Percentiles rank a stretch among this genome's conserved stretches.
These are phyloP conservation scores for Parus major DNA, from an alignment of 2,113 vertebrate species.

Conservation along the genomic window DNA sequence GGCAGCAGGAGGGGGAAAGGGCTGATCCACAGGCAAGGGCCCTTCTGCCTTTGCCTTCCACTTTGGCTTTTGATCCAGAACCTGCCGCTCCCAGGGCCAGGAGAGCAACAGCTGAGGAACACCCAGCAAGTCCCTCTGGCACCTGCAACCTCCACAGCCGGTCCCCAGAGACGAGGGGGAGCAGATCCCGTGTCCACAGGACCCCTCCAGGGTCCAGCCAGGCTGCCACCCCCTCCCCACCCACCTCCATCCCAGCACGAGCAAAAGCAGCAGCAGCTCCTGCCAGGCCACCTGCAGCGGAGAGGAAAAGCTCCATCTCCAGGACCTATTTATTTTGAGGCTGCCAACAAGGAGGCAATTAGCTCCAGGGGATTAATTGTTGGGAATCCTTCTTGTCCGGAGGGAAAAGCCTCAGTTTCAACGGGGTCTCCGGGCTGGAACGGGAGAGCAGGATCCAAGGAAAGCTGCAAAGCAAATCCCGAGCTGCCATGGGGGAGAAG, in stretches of 20 bases:
- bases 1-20: neutral
- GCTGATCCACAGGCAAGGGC: neutral
- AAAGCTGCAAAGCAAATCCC: neutral
- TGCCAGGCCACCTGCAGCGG: slow-evolving; percentile 24
- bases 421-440: neutral
- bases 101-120: neutral
- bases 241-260: neutral
- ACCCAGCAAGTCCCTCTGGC: neutral
- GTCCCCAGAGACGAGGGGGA: neutral
- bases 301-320: slow-evolving; percentile 1
- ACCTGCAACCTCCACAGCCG: neutral
- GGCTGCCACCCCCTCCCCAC: neutral
- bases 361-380: neutral
- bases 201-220: neutral
- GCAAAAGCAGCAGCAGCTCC: neutral
- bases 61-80: neutral
- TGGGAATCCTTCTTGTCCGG: neutral
- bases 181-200: neutral
- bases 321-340: neutral
- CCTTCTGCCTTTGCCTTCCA: neutral
- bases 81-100: neutral
- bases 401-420: neutral
- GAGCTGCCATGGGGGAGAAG: neutral
- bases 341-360: neutral
- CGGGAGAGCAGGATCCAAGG: neutral